Base-by-base conservation (phyloP, 2,888 invertebrate genomes). In the Eupithecia inturbata region DNA sequence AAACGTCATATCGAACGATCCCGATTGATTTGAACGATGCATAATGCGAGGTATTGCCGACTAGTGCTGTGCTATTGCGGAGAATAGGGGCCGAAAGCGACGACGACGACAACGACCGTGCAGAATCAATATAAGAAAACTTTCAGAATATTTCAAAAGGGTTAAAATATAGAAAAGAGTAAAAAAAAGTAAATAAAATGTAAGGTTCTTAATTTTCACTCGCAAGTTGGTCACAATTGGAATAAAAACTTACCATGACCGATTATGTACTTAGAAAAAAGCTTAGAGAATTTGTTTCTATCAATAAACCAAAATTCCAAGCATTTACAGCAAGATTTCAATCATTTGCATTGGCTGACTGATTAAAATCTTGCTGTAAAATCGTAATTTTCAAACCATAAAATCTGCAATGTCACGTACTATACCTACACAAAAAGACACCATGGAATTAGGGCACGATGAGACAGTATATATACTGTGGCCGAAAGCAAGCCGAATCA, bases 21-120 rank as follows among this genome's bases (percentile, higher is more conserved):
- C 67, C 71, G 72, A 75, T 74, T 72, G 71, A 75, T 77, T 72
- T 73, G 68, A 68, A 53, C 62, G 72, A 53, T 75, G 69, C 69
- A 67, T 72, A 74, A 45, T 57, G 68, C 63, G 33, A 70, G 28
- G 66, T 60, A 39, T 67, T 67, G 66, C 33, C 10, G 9, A 16
- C 49, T 75, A 75, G 75, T 28, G 75, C 31, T 70, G 70, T 33
- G n/a, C 57, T 57, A 3, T 33, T 9, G 26, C 22, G 12, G 4
- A 26, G 26, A 57, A 26, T 22, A 57, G 12, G 12, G 41, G 7
- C 39, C 66, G 70, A 70, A 33, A 22, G 16, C 28, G 19, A 31
- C 6, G 28, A 31, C 45, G 7, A n/a, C 7, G n/a, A n/a, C n/a
- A n/a, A n/a, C n/a, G n/a, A n/a, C n/a, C n/a, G 19, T 45, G 45